Conservation (phyloP, 2,113 vertebrate genomes). For the Daboia siamensis region DNA sequence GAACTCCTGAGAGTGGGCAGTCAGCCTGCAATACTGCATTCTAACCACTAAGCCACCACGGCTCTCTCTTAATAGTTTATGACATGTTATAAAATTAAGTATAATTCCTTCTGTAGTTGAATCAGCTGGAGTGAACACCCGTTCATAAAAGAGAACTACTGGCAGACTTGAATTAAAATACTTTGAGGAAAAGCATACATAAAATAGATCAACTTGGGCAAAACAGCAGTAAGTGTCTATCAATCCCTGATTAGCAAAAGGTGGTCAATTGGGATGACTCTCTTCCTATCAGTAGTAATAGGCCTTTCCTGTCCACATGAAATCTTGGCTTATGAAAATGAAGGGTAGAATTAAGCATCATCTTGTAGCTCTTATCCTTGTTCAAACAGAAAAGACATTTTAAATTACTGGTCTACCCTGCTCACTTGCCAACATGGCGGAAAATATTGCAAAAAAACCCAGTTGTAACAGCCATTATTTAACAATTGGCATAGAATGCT, state of each 20-base stretch:
- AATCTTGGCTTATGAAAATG: background rate
- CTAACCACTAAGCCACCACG: background rate
- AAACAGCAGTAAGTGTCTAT: background rate
- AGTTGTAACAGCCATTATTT: background rate
- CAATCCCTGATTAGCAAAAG: background rate
- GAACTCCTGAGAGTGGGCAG: too few species aligned
- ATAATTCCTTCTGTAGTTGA: background rate
- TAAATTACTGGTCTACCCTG: background rate
- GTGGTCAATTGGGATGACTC: background rate
- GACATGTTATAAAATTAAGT: background rate
- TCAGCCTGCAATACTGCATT: too few species aligned
- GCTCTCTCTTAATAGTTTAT: background rate
- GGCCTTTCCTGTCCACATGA: background rate
- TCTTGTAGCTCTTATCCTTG: background rate
- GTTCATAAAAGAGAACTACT: background rate
- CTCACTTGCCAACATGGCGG: background rate
- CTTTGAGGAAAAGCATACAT: background rate
- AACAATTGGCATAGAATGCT: background rate
- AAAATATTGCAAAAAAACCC: background rate
- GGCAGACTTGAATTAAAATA: background rate
- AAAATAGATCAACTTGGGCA: background rate
- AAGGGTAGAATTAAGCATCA: background rate
- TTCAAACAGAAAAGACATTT: background rate
- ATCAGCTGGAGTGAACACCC: background rate
- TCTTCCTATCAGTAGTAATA: background rate